phyloP scores from a whole-genome alignment of 2,888 invertebrate species.

The Drosophila bunnanda region DNA sequence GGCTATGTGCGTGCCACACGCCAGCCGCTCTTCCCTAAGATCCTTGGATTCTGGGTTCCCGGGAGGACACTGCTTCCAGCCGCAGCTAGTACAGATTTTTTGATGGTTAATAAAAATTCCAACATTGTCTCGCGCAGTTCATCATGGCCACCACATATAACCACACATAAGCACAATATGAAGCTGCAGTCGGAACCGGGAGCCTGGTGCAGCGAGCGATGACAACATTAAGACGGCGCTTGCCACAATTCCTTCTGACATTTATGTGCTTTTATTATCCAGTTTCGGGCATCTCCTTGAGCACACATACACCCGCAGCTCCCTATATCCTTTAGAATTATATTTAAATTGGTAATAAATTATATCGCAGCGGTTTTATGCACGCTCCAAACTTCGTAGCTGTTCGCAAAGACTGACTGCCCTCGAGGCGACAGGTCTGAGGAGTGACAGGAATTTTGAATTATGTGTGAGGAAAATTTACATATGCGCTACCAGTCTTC shows the following conservation, averaged over 20 bases:
- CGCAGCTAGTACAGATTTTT: conserved; percentile 62
- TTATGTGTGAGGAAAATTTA: conserved; percentile 61
- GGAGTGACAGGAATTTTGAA: conserved; percentile 77
- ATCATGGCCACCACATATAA: conserved; percentile 63
- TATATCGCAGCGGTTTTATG: conserved; percentile 51
- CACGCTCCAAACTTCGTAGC: conserved; percentile 37
- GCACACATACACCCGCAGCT: not conserved
- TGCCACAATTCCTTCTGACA: conserved; percentile 33
- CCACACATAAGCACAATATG: conserved; percentile 34
- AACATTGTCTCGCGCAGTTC: conserved; percentile 80
- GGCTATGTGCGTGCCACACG: conserved; percentile 76
- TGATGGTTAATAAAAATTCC: conserved; percentile 83
- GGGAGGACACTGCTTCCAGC: conserved; percentile 8
- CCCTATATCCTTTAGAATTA: conserved; percentile 17
- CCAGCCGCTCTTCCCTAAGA: conserved; percentile 56
- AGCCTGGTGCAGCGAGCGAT: conserved; percentile 36
- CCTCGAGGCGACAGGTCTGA: conserved; percentile 44
- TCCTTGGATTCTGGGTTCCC: conserved; percentile 14
- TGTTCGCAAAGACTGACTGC: conserved; percentile 12
- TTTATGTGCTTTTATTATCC: conserved; percentile 36
- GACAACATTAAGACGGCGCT: conserved; percentile 53
- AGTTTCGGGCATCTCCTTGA: conserved; percentile 14
- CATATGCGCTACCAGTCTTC: conserved; percentile 38
- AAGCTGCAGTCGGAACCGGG: conserved; percentile 29
- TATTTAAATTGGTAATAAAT: conserved; percentile 44